Base-by-base conservation (phyloP, 1,140 invertebrate species). In the Eurytemora carolleeae region DNA sequence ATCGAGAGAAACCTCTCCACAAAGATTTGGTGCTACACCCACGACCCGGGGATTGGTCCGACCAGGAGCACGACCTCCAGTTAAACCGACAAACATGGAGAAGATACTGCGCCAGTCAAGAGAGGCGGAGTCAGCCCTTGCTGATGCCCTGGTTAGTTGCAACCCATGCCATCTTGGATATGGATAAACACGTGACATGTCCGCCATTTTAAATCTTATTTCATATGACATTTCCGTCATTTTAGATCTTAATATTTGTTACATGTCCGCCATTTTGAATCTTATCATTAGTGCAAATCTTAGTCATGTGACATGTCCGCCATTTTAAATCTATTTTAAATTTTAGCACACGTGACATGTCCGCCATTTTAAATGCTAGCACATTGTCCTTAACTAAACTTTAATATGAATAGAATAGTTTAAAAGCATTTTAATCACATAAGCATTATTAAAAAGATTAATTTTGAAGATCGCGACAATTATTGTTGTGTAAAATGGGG, bases 41-140 rank as follows among this genome's bases (percentile, higher is more conserved):
- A 3, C 7, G 2, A 20, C 19, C 22, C 2, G 22, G 20, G 2
- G 53, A 20, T 24, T 2, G 24, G 3, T 21, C 2, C 19, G 16
- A 7, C 26, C 20, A 19, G 58, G 60, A 22, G 65, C 61, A n/a
- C 67, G 61, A 53, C 75, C 69, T 62, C 65, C 66, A 21, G 60
- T 65, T 44, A 77, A 76, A 69, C 82, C 78, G 26, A 79, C 84
- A 1, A 79, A 85, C 72, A 82, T 86, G 0, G 83, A 91, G 63
- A 81, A 85, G 58, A 82, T 92, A 64, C 72, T 94, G 31, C 83
- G 87, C 64, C 87, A 89, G 67, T 87, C 84, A 53, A 75, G 84
- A n/a, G 89, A 93, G 71, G 86, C 88, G 0, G 90, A 94, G 73
- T 81, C 79, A 58, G 81, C 84, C 1, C 69, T 89, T 24, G 84